These are phyloP conservation scores for Bothrops jararaca DNA, from an alignment of 2,113 vertebrate species.

Conservation along the genomic window DNA sequence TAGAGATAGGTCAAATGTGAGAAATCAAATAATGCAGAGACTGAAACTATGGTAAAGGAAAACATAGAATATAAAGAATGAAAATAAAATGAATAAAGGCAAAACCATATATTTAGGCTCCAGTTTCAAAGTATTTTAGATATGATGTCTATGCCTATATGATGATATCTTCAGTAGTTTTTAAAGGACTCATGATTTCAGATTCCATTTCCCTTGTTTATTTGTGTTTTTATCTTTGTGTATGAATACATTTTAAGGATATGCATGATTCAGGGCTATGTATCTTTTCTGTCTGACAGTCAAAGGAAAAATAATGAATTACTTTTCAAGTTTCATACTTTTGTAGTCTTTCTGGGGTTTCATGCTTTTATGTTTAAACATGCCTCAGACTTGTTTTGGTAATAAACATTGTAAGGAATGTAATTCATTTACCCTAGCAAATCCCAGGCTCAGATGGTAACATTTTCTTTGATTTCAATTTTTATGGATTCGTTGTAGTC, in stretches of 20 bases:
- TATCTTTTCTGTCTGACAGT: neutral
- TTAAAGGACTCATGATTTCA: neutral
- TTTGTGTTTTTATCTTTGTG: neutral
- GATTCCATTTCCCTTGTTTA: neutral
- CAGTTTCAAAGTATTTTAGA: neutral
- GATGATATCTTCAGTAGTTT: neutral
- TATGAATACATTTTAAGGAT: neutral
- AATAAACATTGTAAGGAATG: slow-evolving; percentile 7
- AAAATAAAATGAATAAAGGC: neutral
- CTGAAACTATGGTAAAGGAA: neutral
- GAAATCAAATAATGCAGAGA: neutral
- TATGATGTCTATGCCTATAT: no score
- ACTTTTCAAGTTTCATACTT: neutral
- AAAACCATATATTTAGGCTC: neutral
- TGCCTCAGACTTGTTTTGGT: neutral
- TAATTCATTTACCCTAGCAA: neutral
- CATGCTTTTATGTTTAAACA: slow-evolving; percentile 12
- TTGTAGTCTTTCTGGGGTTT: neutral
- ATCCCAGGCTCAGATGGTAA: neutral
- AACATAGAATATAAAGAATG: neutral
- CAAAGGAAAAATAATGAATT: neutral
- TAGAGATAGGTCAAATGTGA: neutral
- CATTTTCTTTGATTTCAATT: neutral
- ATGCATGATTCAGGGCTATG: neutral
- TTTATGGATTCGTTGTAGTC: neutral